A percentile compares a stretch with the other conserved stretches of the same genome.
phyloP scores from a whole-genome alignment of 2,797 vertebrate genomes.

The Darevskia nairensis region DNA sequence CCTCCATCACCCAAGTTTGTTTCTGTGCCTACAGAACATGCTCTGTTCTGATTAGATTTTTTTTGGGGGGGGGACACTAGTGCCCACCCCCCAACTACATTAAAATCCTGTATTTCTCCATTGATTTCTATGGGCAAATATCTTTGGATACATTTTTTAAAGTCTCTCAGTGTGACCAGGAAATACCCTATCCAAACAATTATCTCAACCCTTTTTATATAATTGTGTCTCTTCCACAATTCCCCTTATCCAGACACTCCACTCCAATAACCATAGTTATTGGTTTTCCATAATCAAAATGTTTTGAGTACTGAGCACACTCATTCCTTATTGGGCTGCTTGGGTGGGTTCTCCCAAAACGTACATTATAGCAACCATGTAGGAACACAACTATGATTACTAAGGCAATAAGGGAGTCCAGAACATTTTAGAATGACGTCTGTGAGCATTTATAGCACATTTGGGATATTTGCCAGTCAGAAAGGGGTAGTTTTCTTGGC shows the following conservation, averaged over 20 bases:
- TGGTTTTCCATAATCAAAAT: neutral
- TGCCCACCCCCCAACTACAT: neutral
- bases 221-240: neutral
- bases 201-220: neutral
- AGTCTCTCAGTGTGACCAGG: neutral
- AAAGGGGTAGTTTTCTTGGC: neutral
- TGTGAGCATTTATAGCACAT: neutral
- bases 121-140: no score
- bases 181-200: neutral
- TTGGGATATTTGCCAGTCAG: accelerated
- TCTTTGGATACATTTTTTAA: no score
- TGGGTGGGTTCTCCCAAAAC: no score
- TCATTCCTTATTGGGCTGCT: neutral
- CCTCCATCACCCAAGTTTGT: neutral
- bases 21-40: neutral
- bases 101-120: no score
- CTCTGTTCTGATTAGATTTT: neutral
- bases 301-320: no score
- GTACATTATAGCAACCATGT: no score
- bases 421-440: neutral
- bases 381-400: no score
- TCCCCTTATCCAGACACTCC: neutral
- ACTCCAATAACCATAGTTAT: neutral
- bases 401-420: no score
- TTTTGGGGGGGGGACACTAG: neutral